A percentile compares a stretch with the other conserved stretches of the same genome.
Conservation (phyloP, 2,888 invertebrate genomes). For the Neoaliturus tenellus region DNA sequence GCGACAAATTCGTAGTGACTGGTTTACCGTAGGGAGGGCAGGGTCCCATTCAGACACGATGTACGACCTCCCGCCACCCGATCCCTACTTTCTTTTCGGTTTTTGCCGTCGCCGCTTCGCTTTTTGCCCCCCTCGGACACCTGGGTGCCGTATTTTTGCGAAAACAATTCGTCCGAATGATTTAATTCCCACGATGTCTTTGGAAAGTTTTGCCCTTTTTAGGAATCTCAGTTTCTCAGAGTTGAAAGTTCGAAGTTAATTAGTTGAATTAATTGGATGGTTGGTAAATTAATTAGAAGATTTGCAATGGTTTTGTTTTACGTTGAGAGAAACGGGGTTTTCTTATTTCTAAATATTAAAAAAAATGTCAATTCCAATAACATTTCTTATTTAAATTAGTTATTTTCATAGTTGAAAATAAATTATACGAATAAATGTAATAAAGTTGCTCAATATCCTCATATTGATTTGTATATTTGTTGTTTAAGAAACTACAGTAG, state of each 20-base stretch:
- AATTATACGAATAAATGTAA: too few relatives aligned
- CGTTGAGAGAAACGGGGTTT: too few relatives aligned
- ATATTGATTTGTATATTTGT: too few relatives aligned
- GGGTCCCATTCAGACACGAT: constrained; percentile 37
- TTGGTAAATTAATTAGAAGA: background rate
- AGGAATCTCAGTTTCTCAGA: background rate
- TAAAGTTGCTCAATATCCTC: too few relatives aligned
- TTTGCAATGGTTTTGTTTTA: too few relatives aligned
- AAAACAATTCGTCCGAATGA: constrained; percentile 9
- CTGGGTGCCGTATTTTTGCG: constrained; percentile 20
- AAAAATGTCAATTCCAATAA: too few relatives aligned
- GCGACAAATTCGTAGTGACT: constrained; percentile 37
- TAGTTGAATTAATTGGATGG: background rate
- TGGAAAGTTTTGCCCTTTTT: background rate
- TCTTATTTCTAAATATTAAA: too few relatives aligned
- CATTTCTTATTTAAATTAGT: too few relatives aligned
- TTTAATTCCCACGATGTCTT: constrained; percentile 16
- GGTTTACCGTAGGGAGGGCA: background rate
- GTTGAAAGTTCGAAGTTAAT: background rate
- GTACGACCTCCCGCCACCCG: constrained; percentile 1
- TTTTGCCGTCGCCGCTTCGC: constrained; percentile 12
- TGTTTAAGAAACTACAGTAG: too few relatives aligned
- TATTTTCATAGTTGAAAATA: too few relatives aligned
- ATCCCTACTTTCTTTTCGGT: constrained; percentile 24
- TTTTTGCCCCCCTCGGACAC: constrained; percentile 26